These are phyloP conservation scores for Chrosomus eos DNA, from an alignment of 2,797 vertebrate species.

Conservation along the genomic window DNA sequence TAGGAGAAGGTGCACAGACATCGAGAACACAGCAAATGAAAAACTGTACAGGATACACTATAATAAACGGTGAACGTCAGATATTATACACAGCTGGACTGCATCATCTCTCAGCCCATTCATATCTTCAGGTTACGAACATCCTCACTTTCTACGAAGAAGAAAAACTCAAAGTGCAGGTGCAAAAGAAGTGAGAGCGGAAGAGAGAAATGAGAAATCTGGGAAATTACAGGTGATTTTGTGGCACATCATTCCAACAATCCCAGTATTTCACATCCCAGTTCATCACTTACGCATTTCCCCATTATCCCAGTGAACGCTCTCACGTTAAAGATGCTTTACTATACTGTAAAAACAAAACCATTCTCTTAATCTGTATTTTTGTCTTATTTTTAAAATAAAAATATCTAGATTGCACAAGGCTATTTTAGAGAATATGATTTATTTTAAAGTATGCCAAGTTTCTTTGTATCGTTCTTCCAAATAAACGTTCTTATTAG, in stretches of 20 bases:
- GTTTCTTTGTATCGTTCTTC: too few relatives aligned
- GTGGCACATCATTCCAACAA: background rate
- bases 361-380: background rate
- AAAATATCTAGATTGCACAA: background rate
- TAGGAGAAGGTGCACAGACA: conserved; percentile 57
- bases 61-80: background rate
- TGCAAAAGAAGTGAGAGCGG: conserved; percentile 62
- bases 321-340: background rate
- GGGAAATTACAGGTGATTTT: conserved; percentile 5
- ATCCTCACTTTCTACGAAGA: conserved; percentile 33
- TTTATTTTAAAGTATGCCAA: background rate
- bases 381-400: too few relatives aligned
- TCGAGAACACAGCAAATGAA: conserved; percentile 27
- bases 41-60: conserved; percentile 61
- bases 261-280: background rate
- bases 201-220: background rate
- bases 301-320: background rate
- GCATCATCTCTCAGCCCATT: background rate
- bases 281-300: too few relatives aligned
- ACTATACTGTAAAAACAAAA: background rate
- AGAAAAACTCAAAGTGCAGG: conserved; percentile 85
- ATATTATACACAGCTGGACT: background rate
- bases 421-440: background rate
- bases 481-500: background rate
- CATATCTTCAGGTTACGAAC: background rate